phyloP scores from a whole-genome alignment of 2,888 invertebrate genomes.

The Oscheius sp. region DNA sequence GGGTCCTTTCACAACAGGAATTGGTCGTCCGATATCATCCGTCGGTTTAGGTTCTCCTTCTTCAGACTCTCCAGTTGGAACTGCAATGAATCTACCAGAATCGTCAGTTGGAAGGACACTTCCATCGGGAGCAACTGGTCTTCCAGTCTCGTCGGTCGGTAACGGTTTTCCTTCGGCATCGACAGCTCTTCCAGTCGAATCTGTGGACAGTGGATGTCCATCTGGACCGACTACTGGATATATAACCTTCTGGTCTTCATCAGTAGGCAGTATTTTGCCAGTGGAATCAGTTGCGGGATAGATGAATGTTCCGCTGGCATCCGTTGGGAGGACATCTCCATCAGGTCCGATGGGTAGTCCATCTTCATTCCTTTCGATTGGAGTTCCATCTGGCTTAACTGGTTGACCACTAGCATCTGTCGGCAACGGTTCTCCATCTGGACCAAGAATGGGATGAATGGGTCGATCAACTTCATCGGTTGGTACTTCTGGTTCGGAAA shows the following conservation, averaged over 20 bases:
- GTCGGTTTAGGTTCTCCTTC: slow-evolving; percentile 38
- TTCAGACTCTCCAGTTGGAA: slow-evolving; percentile 39
- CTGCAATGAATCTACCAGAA: neutral
- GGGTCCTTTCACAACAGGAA: slow-evolving; percentile 46
- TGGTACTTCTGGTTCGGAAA: slow-evolving; percentile 30
- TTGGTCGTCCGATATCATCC: slow-evolving; percentile 47
- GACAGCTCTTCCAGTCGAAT: slow-evolving; percentile 42
- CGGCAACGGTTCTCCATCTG: slow-evolving; percentile 44
- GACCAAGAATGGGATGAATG: slow-evolving; percentile 35
- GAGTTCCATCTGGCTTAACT: slow-evolving; percentile 31
- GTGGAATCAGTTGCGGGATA: slow-evolving; percentile 30
- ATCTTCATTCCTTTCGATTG: slow-evolving; percentile 35
- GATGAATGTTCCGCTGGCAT: slow-evolving; percentile 35
- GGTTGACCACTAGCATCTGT: slow-evolving; percentile 43
- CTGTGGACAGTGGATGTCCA: slow-evolving; percentile 48
- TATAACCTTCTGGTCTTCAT: slow-evolving; percentile 32
- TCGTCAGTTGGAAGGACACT: slow-evolving; percentile 19
- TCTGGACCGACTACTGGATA: slow-evolving; percentile 39
- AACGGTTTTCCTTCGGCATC: slow-evolving; percentile 46
- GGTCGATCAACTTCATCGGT: slow-evolving; percentile 40
- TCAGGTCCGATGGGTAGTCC: slow-evolving; percentile 34
- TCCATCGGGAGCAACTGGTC: slow-evolving; percentile 40
- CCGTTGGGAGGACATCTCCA: slow-evolving; percentile 45
- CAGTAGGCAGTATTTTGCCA: slow-evolving; percentile 34
- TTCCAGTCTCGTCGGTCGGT: slow-evolving; percentile 36